Conservation (phyloP, 2,113 vertebrate genomes). For the Dicerorhinus sumatrensis region DNA sequence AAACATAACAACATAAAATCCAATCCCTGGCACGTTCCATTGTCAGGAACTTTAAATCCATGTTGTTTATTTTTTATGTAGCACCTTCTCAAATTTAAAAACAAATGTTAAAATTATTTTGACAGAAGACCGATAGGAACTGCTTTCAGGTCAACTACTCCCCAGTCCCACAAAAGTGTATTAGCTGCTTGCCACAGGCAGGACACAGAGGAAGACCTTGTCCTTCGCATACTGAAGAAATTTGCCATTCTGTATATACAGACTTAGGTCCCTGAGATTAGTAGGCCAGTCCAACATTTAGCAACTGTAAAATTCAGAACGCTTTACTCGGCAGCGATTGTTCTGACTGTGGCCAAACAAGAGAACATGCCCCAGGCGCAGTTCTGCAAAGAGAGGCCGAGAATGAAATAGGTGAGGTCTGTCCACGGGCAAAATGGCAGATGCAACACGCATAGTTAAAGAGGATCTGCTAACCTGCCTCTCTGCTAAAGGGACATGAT, state of each 20-base stretch:
- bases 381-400: neutral
- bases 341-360: neutral
- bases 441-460: neutral
- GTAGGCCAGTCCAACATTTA: neutral
- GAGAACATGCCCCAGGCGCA: neutral
- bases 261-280: neutral
- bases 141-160: neutral
- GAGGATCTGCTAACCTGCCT: neutral
- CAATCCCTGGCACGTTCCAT: neutral
- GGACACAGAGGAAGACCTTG: neutral
- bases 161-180: neutral
- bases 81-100: slow-evolving; percentile 47
- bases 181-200: neutral
- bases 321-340: neutral
- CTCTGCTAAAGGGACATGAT: neutral
- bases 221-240: neutral
- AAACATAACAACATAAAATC: neutral
- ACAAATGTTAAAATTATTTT: slow-evolving; percentile 37
- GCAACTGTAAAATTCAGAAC: neutral
- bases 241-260: neutral
- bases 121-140: neutral
- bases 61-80: slow-evolving; percentile 22
- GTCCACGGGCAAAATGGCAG: neutral
- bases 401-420: neutral
- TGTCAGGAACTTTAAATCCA: neutral